Conservation (phyloP, 2,888 invertebrate genomes). For the Tipula unca region DNA sequence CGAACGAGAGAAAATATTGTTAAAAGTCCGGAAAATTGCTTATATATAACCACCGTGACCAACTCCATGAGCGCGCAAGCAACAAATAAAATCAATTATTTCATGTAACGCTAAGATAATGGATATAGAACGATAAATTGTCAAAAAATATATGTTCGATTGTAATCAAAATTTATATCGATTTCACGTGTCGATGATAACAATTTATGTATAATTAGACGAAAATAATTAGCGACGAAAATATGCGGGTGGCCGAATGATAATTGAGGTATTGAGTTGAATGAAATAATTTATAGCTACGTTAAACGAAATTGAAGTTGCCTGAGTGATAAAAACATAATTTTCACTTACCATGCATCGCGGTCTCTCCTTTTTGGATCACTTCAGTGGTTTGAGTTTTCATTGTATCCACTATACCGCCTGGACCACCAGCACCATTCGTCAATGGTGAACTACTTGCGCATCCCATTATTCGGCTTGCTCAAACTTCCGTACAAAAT, state of each 20-base stretch:
- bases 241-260: not conserved
- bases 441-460: slow-evolving; percentile 28
- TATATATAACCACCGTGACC: not conserved
- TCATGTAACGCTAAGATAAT: not conserved
- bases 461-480: slow-evolving; percentile 27
- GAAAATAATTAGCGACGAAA: not conserved
- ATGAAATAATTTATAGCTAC: not conserved
- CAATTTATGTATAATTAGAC: not conserved
- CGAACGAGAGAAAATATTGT: not conserved
- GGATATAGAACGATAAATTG: not conserved
- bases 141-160: not conserved
- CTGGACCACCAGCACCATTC: slow-evolving; percentile 24
- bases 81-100: not conserved
- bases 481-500: too few relatives aligned
- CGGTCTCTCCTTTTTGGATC: slow-evolving; percentile 26
- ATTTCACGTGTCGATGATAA: not conserved
- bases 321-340: not conserved
- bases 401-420: slow-evolving; percentile 24
- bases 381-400: slow-evolving; percentile 26
- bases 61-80: not conserved
- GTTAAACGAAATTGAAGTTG: too few relatives aligned
- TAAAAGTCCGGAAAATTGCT: too few relatives aligned
- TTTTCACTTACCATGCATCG: slow-evolving; percentile 25
- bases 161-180: not conserved
- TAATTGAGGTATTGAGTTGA: not conserved